A percentile compares a stretch with the other conserved stretches of the same genome.
These are phyloP conservation scores for Anastrepha ludens DNA, from an alignment of 1,140 invertebrate genomes.

Conservation along the genomic window DNA sequence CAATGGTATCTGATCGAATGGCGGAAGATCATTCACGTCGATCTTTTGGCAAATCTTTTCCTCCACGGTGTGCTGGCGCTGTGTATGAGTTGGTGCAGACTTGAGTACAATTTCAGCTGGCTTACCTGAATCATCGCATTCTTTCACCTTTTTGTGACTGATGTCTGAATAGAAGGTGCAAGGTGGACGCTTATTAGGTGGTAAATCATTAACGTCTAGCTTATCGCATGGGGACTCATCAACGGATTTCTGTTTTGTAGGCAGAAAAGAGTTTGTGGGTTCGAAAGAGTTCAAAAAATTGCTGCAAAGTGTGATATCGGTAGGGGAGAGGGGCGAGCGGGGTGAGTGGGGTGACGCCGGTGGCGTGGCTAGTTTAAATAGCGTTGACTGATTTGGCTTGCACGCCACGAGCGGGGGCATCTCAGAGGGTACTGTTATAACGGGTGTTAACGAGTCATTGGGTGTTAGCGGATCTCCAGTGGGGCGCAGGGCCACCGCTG, in stretches of 20 bases:
- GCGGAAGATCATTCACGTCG: conserved; percentile 63
- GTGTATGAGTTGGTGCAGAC: conserved; percentile 55
- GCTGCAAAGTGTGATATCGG: conserved; percentile 41
- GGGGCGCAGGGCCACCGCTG: background rate
- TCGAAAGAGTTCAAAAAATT: conserved; percentile 50
- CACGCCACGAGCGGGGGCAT: conserved; percentile 64
- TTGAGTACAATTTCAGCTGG: conserved; percentile 56
- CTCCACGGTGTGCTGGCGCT: conserved; percentile 63
- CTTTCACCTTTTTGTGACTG: background rate
- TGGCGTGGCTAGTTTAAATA: conserved; percentile 66
- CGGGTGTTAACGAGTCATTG: conserved; percentile 62
- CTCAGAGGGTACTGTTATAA: conserved; percentile 61
- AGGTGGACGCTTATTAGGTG: conserved; percentile 1
- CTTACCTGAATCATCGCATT: conserved; percentile 50
- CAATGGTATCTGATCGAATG: conserved; percentile 58
- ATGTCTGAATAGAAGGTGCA: conserved; percentile 22
- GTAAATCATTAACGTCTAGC: conserved; percentile 17
- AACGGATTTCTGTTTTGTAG: conserved; percentile 29
- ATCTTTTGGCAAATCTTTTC: conserved; percentile 67
- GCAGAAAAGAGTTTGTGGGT: background rate
- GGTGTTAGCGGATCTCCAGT: conserved; percentile 62
- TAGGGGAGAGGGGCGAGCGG: conserved; percentile 40
- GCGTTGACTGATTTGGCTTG: conserved; percentile 67
- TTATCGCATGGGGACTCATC: conserved; percentile 54
- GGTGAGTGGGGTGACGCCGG: conserved; percentile 66